Base-by-base conservation (phyloP, 23 tunicate species). In the Styela clava region DNA sequence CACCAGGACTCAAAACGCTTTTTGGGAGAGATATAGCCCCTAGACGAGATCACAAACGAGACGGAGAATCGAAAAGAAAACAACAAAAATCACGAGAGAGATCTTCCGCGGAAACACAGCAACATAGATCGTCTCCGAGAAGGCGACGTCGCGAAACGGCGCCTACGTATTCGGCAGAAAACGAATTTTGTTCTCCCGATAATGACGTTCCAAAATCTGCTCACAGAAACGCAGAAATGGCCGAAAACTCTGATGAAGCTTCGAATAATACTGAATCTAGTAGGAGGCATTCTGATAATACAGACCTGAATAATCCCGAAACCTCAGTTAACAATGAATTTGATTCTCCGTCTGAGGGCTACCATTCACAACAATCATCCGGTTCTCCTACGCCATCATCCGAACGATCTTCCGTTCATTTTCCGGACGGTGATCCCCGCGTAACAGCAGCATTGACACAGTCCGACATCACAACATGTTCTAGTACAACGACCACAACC, bases 351-450 rank as follows among this genome's bases (percentile, higher is more conserved):
- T 91, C 97, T 28, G 97, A 91, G 62, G 97, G 97, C 2, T 91
- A 91, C 82, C 97, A 91, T 56, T 91, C 97, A 2, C 97, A 91
- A 83, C 97, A 91, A 70, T 86, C 90, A 24, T 91, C 97, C n/a
- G 97, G 97, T 1, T 91, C 97, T 7, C 97, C 97, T 18, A 91
- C 97, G 1, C 97, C 97, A 19, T 86, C 74, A 52, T 33, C 78
- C 18, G 97, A 91, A 68, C 78, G 84, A 61, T 82, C 86, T 21
- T 64, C 89, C 5, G 28, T 83, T 12, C 93, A 88, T 84, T 89
- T 89, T 72, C 52, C 86, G 23, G 69, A 76, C 37, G 81, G 64
- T 56, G 78, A 73, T 18, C 2, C 32, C 31, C 81, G 52, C 27
- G 33, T 76, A 12, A 33, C 81, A 0, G 64, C 63, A 25, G 64